Evolutionary conservation across 2,888 invertebrate species (phyloP).

Genomic region (Xanthostigma xanthostigma): DNA sequence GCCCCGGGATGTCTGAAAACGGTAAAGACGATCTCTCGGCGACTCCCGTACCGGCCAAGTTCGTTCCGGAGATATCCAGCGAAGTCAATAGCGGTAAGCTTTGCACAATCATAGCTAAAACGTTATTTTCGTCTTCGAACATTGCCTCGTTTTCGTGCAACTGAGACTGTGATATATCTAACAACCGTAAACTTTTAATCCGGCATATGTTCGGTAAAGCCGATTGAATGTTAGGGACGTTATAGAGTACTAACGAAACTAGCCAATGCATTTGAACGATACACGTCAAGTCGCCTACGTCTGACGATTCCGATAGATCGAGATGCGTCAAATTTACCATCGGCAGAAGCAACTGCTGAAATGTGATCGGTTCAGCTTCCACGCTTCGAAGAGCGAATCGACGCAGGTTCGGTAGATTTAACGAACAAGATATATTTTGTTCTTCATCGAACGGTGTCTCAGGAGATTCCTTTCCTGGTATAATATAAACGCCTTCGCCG

Average conservation of each 20-base stretch:
- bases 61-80: slow-evolving; percentile 93
- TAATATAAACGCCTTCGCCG: slow-evolving; percentile 47
- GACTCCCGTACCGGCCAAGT: slow-evolving; percentile 77
- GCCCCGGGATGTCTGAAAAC: slow-evolving; percentile 75
- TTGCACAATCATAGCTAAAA: slow-evolving; percentile 54
- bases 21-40: slow-evolving; percentile 33
- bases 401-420: slow-evolving; percentile 42
- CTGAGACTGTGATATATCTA: slow-evolving; percentile 68
- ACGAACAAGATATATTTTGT: slow-evolving; percentile 30
- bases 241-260: slow-evolving; percentile 62
- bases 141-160: slow-evolving; percentile 45
- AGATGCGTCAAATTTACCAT: slow-evolving; percentile 47
- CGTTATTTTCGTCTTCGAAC: slow-evolving; percentile 58
- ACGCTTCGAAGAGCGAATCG: slow-evolving; percentile 41
- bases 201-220: slow-evolving; percentile 44
- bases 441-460: slow-evolving; percentile 20
- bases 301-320: slow-evolving; percentile 53
- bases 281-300: slow-evolving; percentile 49
- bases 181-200: slow-evolving; percentile 42
- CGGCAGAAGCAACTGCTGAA: slow-evolving; percentile 38
- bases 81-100: slow-evolving; percentile 61
- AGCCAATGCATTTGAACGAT: slow-evolving; percentile 50
- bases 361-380: slow-evolving; percentile 32
- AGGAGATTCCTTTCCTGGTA: slow-evolving; percentile 27
- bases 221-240: slow-evolving; percentile 53